phyloP scores from a whole-genome alignment of 2,113 vertebrate genomes.

The Butorides virescens region DNA sequence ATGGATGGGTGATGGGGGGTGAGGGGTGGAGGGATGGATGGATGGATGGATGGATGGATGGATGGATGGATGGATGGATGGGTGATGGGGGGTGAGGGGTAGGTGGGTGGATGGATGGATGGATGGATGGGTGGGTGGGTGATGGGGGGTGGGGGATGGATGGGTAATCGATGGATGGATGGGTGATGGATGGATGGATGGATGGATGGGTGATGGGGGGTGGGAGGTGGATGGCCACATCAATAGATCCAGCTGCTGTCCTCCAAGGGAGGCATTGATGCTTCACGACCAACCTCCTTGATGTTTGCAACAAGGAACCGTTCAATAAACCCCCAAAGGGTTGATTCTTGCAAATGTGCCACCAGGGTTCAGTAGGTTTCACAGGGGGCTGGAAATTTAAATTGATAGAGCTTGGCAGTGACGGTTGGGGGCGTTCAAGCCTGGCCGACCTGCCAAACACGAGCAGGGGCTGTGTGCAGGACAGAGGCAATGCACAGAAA shows the following conservation, averaged over 20 bases:
- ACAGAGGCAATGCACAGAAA: too few relatives aligned
- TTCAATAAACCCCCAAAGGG: rapidly evolving
- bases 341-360: not conserved
- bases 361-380: not conserved
- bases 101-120: not conserved
- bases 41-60: not conserved
- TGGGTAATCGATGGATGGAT: too few relatives aligned
- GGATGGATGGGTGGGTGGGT: not conserved
- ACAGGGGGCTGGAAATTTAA: not conserved
- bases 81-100: too few relatives aligned
- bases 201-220: not conserved
- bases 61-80: too few relatives aligned
- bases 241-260: not conserved
- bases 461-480: not conserved
- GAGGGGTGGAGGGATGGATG: not conserved
- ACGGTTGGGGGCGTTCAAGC: rapidly evolving
- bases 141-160: not conserved
- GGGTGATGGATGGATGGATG: not conserved
- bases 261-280: not conserved
- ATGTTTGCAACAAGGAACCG: not conserved
- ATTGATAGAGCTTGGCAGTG: rapidly evolving
- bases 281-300: not conserved
- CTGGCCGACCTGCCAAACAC: not conserved
- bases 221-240: not conserved
- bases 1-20: not conserved